Evolutionary conservation across 1,140 invertebrate genomes (phyloP).

Genomic region (Doryteuthis pealeii): DNA sequence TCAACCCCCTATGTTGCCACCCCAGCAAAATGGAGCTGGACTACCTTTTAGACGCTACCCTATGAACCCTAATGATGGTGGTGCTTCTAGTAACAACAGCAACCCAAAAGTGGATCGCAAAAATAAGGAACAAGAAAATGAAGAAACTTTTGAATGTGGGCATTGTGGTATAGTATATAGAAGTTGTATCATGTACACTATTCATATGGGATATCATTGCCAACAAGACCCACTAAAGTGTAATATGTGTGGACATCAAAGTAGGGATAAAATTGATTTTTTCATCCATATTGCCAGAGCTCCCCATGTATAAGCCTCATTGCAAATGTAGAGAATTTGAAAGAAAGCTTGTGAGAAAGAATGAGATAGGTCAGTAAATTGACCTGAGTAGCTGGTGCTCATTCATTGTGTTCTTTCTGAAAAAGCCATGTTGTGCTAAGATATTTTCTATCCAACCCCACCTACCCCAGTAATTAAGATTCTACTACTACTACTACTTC

Average conservation of each 20-base stretch:
- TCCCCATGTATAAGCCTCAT: slow-evolving; percentile 66
- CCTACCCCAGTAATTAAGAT: too few species aligned
- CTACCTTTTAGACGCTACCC: slow-evolving; percentile 11
- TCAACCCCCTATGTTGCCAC: not conserved
- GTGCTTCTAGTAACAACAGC: not conserved
- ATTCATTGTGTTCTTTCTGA: not conserved
- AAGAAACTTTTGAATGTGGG: slow-evolving; percentile 69
- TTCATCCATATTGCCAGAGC: slow-evolving; percentile 87
- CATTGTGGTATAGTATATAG: slow-evolving; percentile 88
- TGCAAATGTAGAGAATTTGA: not conserved
- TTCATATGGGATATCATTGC: slow-evolving; percentile 96
- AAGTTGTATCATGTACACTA: slow-evolving; percentile 87
- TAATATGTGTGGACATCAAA: slow-evolving; percentile 87
- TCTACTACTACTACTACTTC: too few species aligned
- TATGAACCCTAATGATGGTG: slow-evolving; percentile 12
- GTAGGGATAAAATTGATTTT: slow-evolving; percentile 81
- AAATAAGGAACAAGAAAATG: slow-evolving; percentile 12
- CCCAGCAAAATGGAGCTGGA: slow-evolving; percentile 18
- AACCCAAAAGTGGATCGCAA: slow-evolving; percentile 17
- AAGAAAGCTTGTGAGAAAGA: not conserved
- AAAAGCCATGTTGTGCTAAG: not conserved
- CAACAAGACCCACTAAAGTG: slow-evolving; percentile 89
- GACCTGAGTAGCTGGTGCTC: not conserved
- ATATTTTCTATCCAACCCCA: not conserved
- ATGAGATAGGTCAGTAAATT: slow-evolving; percentile 1